These are phyloP conservation scores for Urosaurus nigricauda DNA, from an alignment of 2,797 vertebrate genomes.

Conservation along the genomic window DNA sequence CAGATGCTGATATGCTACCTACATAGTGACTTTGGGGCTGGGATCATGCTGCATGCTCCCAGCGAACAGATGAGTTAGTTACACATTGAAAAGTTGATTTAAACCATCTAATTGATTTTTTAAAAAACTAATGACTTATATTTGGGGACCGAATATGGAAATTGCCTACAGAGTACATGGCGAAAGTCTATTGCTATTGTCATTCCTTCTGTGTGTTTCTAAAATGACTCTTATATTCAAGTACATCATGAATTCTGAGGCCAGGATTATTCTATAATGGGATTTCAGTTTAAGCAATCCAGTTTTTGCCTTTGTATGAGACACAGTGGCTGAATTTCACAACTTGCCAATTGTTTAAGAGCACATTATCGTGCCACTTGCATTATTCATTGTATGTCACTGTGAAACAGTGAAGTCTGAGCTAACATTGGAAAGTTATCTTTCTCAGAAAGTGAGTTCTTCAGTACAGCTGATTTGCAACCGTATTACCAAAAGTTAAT, in stretches of 20 bases:
- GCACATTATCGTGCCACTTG: slow-evolving; percentile 56
- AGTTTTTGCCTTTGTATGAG: slow-evolving; percentile 25
- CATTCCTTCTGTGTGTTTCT: background rate
- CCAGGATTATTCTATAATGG: slow-evolving; percentile 14
- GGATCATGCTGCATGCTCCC: background rate
- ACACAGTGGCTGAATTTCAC: slow-evolving; percentile 40
- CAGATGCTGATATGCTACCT: no score
- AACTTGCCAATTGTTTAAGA: slow-evolving; percentile 39
- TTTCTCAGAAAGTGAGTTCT: slow-evolving; percentile 62
- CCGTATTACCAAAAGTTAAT: slow-evolving; percentile 62
- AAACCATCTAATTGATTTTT: background rate
- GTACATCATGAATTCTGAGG: background rate
- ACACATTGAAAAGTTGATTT: background rate
- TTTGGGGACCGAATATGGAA: background rate
- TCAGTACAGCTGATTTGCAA: slow-evolving; percentile 51
- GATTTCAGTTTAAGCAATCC: slow-evolving; percentile 13
- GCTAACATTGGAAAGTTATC: slow-evolving; percentile 64
- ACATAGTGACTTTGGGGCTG: background rate
- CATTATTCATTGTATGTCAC: slow-evolving; percentile 60
- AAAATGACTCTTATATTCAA: slow-evolving; percentile 26
- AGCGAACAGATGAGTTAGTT: background rate
- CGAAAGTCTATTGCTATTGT: slow-evolving; percentile 1
- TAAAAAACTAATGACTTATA: background rate
- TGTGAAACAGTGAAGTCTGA: slow-evolving; percentile 55
- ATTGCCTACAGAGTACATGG: background rate